phyloP scores from a whole-genome alignment of 2,888 invertebrate species.

The Pedicia rivosa region DNA sequence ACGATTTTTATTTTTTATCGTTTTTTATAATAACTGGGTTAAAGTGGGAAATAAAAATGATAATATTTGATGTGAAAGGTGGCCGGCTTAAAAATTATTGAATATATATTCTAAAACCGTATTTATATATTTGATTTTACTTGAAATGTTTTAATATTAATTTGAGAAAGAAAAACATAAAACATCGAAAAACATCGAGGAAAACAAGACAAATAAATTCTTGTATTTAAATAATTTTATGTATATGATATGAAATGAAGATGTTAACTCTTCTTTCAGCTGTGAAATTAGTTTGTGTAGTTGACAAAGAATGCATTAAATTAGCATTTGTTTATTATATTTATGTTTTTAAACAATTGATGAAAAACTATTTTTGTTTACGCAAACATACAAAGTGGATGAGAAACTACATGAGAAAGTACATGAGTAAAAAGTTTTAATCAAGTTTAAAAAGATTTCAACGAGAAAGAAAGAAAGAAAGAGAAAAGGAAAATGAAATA shows the following conservation, averaged over 20 bases:
- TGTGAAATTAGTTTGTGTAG: conserved; percentile 14
- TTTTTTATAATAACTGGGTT: no score
- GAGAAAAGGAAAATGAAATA: background rate
- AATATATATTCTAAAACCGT: no score
- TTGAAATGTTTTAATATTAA: no score
- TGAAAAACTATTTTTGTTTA: conserved; percentile 1
- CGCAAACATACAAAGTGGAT: background rate
- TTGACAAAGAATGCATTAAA: conserved; percentile 5
- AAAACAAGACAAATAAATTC: no score
- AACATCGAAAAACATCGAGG: no score
- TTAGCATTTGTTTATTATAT: background rate
- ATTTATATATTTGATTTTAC: no score
- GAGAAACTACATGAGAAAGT: background rate
- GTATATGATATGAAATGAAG: conserved; percentile 1
- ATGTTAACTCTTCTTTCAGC: conserved; percentile 13
- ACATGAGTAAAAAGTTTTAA: background rate
- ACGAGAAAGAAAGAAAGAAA: background rate
- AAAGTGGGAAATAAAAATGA: no score
- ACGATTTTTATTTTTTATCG: no score
- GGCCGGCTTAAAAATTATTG: no score
- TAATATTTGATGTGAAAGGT: no score
- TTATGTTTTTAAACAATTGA: conserved; percentile 5
- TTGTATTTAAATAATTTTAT: background rate
- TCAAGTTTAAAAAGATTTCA: background rate
- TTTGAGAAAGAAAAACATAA: no score